Evolutionary conservation across 2,888 invertebrate species (phyloP).

Genomic region (Synergus gifuensis): DNA sequence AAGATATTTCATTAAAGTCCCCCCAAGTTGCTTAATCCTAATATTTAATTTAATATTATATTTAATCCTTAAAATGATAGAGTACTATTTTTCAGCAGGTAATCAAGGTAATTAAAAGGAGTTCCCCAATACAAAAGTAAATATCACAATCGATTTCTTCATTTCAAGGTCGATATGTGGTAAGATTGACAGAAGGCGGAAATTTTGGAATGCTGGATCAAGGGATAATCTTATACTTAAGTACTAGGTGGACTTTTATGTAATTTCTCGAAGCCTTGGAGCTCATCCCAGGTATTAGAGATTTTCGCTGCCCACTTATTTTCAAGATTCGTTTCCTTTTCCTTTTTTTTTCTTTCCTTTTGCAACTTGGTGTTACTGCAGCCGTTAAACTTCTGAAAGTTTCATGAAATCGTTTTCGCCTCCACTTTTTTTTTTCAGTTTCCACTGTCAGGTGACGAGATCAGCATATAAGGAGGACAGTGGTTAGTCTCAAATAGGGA

Average conservation of each 20-base stretch:
- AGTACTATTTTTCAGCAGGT: not conserved
- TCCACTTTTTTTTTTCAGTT: not conserved
- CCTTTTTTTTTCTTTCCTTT: not conserved
- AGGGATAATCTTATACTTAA: slow-evolving; percentile 51
- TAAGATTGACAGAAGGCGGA: slow-evolving; percentile 6
- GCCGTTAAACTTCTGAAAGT: slow-evolving; percentile 20
- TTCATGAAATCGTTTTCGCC: not conserved
- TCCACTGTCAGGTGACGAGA: slow-evolving; percentile 16
- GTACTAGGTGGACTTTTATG: slow-evolving; percentile 51
- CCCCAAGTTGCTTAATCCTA: not conserved
- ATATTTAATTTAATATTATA: not conserved
- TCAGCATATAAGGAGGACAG: slow-evolving; percentile 16
- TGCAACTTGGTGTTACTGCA: slow-evolving; percentile 6
- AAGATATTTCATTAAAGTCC: not conserved
- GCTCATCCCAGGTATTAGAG: not conserved
- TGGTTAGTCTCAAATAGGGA: not conserved
- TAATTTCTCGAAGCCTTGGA: slow-evolving; percentile 4
- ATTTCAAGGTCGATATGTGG: slow-evolving; percentile 22
- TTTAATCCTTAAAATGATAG: not conserved
- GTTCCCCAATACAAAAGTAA: not conserved
- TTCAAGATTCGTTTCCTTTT: slow-evolving; percentile 21
- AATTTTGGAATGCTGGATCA: slow-evolving; percentile 34
- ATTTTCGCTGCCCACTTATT: slow-evolving; percentile 12
- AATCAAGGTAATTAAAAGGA: not conserved
- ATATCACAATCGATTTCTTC: not conserved